Base-by-base conservation (phyloP, 1,140 invertebrate genomes). In the Neodiprion fabricii region DNA sequence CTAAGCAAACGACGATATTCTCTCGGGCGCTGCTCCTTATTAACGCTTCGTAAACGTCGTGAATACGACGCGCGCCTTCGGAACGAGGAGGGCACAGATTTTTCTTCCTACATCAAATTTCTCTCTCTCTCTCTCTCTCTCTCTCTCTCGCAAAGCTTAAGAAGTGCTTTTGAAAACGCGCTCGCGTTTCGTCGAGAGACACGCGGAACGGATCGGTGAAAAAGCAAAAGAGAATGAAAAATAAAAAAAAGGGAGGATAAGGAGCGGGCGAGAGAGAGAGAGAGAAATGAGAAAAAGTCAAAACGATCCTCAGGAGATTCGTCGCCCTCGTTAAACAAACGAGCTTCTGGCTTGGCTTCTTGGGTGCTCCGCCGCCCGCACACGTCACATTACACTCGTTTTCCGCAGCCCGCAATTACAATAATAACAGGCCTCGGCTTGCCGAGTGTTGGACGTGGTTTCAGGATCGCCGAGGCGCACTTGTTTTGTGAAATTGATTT, bases 371-470 rank as follows among this genome's bases (percentile, higher is more conserved):
- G 28, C 79, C 82, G 82, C 85, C 83, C 82, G 82, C 84, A 78
- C 85, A 82, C 84, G 81, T 86, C 84, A 84, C 84, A 85, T 87
- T 87, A 86, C 80, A 82, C 82, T 87, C 81, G 86, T 87, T 87
- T 88, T 87, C 85, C 86, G 86, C 86, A 85, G 82, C 83, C 81
- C 81, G 83, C 84, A 87, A 88, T 88, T 88, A 87, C 84, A 87
- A 87, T 88, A 87, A 87, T 88, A 87, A 88, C 83, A 87, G 85
- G 80, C 82, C 83, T 84, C 65, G 77, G 76, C 78, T 82, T 76
- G 47, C 70, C 67, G 66, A 69, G 66, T 61, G 70, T 28, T 23
- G 40, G 40, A 17, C 74, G n/a, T 72, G 71, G 70, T 47, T 17
- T 17, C 28, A 65, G 67, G 70, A 50, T 47, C 71, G 48, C 48